These are phyloP conservation scores for Drosophila parthenogenetica DNA, from an alignment of 2,888 invertebrate species.

Conservation along the genomic window DNA sequence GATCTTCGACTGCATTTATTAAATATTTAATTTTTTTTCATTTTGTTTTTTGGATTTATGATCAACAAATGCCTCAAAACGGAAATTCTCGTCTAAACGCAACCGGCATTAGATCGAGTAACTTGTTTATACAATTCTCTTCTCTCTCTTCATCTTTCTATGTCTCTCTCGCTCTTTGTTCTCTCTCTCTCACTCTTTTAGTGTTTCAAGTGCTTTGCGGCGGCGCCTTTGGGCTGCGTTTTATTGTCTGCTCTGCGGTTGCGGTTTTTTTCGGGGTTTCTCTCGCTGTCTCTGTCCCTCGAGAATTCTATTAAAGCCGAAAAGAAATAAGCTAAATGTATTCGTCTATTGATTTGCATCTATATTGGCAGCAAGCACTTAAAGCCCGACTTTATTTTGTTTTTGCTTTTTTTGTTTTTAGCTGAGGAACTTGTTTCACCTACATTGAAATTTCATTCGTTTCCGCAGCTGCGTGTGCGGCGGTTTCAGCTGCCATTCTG, in stretches of 20 bases:
- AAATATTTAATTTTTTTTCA: conserved; percentile 21
- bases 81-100: conserved; percentile 65
- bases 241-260: conserved; percentile 71
- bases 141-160: conserved; percentile 4
- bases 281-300: conserved; percentile 30
- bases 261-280: conserved; percentile 44
- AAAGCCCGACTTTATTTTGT: conserved; percentile 51
- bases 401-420: background rate
- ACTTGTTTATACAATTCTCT: conserved; percentile 59
- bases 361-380: conserved; percentile 64
- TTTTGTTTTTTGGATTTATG: conserved; percentile 55
- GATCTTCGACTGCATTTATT: conserved; percentile 43
- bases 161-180: background rate
- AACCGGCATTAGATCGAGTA: conserved; percentile 51
- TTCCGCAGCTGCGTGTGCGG: conserved; percentile 77
- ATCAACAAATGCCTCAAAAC: conserved; percentile 37
- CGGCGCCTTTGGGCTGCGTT: conserved; percentile 68
- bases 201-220: conserved; percentile 56
- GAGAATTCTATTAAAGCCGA: conserved; percentile 67
- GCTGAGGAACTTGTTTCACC: conserved; percentile 72
- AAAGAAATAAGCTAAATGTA: conserved; percentile 42
- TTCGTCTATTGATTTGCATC: conserved; percentile 74
- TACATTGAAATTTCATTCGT: conserved; percentile 64
- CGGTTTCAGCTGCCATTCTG: conserved; percentile 42
- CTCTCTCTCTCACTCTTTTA: conserved; percentile 15